These are phyloP conservation scores for Drosophila malerkotliana DNA, from an alignment of 1,140 invertebrate genomes.

Conservation along the genomic window DNA sequence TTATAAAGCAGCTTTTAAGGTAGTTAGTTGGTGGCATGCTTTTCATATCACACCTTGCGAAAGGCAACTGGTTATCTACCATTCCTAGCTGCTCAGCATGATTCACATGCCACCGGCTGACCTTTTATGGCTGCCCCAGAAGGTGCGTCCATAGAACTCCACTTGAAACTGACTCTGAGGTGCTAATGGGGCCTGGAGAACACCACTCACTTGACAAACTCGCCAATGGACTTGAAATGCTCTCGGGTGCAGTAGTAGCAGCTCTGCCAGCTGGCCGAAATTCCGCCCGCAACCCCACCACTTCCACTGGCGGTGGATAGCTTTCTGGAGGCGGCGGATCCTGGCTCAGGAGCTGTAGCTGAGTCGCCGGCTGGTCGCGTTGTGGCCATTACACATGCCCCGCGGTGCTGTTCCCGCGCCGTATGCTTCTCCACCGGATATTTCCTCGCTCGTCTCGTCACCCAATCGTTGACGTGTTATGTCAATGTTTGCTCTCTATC, in stretches of 20 bases:
- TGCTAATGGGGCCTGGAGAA: neutral
- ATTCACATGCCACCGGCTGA: neutral
- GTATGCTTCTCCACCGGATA: conserved; percentile 24
- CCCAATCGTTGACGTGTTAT: conserved; percentile 75
- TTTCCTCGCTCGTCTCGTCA: conserved; percentile 20
- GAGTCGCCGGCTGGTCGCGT: conserved; percentile 24
- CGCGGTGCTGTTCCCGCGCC: conserved; percentile 17
- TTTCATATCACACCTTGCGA: neutral
- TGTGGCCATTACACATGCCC: conserved; percentile 73
- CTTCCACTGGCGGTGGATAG: conserved; percentile 38
- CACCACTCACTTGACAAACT: conserved; percentile 85
- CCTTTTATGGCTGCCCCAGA: neutral
- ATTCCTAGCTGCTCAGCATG: conserved; percentile 2
- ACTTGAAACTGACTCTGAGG: neutral
- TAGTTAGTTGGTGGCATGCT: too few species aligned
- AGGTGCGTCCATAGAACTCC: neutral
- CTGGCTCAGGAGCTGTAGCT: conserved; percentile 14
- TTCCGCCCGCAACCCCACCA: conserved; percentile 8
- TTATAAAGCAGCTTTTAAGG: neutral
- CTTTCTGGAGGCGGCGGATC: neutral
- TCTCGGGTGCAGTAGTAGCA: conserved; percentile 86
- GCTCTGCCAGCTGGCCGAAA: conserved; percentile 84
- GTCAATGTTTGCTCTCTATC: conserved; percentile 64
- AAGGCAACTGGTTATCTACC: neutral
- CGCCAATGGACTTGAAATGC: conserved; percentile 84